Conservation (phyloP, 2,888 invertebrate species). For the Adineta ricciae region DNA sequence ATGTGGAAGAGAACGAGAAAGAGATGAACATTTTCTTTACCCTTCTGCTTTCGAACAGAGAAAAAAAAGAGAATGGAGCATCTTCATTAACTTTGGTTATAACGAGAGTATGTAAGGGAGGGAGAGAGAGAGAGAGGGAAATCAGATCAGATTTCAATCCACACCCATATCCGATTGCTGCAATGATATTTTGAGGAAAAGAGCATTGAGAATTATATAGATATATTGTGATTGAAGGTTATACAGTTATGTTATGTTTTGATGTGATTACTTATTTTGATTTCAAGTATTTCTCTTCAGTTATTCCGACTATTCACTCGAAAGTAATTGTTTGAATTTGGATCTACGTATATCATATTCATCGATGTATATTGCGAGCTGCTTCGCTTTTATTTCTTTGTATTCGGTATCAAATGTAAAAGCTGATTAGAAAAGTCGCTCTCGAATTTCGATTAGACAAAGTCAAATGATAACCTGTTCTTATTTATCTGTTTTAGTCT, state of each 20-base stretch:
- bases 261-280: neutral
- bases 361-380: constrained; percentile 4
- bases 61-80: neutral
- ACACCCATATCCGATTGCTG: neutral
- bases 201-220: neutral
- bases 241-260: neutral
- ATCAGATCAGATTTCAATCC: neutral
- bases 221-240: neutral
- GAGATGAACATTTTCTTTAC: neutral
- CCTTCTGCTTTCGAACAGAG: neutral
- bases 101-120: neutral
- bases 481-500: constrained; percentile 55
- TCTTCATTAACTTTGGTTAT: constrained; percentile 1
- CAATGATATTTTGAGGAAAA: constrained; percentile 13
- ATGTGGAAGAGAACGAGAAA: neutral
- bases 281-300: neutral
- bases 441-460: constrained; percentile 5
- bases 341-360: neutral
- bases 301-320: neutral
- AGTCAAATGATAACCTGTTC: neutral
- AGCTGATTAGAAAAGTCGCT: neutral
- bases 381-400: constrained; percentile 31
- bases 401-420: constrained; percentile 36
- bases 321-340: neutral
- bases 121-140: neutral